Conservation (phyloP, 2,113 vertebrate species). For the Eleginops maclovinus region DNA sequence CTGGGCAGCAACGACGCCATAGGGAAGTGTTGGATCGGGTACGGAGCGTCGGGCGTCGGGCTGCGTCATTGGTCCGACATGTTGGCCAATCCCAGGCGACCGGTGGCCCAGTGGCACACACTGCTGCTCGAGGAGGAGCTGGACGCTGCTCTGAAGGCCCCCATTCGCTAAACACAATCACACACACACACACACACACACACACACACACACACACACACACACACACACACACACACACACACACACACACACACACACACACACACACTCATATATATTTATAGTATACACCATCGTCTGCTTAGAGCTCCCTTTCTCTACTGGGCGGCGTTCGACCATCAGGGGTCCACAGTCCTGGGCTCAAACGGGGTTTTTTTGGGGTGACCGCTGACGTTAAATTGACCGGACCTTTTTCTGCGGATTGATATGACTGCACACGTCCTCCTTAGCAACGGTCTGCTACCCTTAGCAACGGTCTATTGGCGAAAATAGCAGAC, state of each 20-base stretch:
- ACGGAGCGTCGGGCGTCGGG: conserved; percentile 86
- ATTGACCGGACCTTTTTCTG: too few relatives aligned
- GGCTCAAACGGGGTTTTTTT: too few relatives aligned
- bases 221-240: background rate
- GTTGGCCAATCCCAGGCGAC: conserved; percentile 89
- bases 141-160: conserved; percentile 84
- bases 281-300: background rate
- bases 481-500: too few relatives aligned
- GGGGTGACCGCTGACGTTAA: too few relatives aligned
- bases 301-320: background rate
- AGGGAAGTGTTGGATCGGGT: conserved; percentile 89
- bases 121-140: conserved; percentile 86
- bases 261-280: background rate
- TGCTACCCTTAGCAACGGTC: too few relatives aligned
- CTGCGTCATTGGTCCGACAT: conserved; percentile 91
- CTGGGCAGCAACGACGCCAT: conserved; percentile 87
- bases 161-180: conserved; percentile 81
- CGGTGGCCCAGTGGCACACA: conserved; percentile 90
- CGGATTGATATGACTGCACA: too few relatives aligned
- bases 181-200: background rate
- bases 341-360: too few relatives aligned
- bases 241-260: background rate
- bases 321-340: too few relatives aligned
- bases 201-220: background rate
- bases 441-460: too few relatives aligned